phyloP scores from a whole-genome alignment of 1,140 invertebrate genomes.

The Drosophila aff. region DNA sequence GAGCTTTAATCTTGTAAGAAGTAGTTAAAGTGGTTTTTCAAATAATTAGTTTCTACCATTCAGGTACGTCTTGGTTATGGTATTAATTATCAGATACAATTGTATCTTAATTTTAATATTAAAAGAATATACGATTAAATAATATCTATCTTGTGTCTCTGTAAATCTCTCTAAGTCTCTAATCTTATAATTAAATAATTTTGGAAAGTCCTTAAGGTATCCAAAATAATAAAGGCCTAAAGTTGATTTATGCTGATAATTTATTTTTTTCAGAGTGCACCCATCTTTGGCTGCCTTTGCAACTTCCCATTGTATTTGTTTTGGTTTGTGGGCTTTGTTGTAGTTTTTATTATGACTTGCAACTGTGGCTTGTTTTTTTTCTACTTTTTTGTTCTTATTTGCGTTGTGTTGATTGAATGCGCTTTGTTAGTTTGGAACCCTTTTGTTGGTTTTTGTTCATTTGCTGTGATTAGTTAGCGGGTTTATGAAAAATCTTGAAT shows the following conservation, averaged over 20 bases:
- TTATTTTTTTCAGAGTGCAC: slow-evolving; percentile 18
- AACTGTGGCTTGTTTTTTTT: slow-evolving; percentile 52
- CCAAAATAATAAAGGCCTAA: background rate
- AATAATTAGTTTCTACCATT: background rate
- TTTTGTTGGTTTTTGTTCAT: slow-evolving; percentile 52
- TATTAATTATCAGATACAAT: background rate
- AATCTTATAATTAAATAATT: background rate
- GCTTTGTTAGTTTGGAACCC: slow-evolving; percentile 63
- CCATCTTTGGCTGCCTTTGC: slow-evolving; percentile 8
- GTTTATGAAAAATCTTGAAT: slow-evolving; percentile 30
- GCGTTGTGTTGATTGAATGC: slow-evolving; percentile 73
- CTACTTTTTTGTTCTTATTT: slow-evolving; percentile 59
- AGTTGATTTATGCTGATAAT: background rate
- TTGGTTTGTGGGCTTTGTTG: slow-evolving; percentile 65
- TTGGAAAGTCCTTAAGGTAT: background rate
- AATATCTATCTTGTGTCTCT: background rate
- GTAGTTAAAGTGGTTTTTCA: background rate
- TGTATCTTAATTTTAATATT: background rate
- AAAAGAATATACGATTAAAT: background rate
- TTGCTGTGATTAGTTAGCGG: slow-evolving; percentile 58
- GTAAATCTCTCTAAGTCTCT: background rate
- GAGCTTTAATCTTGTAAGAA: background rate
- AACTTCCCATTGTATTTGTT: slow-evolving; percentile 48
- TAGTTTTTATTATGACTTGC: slow-evolving; percentile 80
- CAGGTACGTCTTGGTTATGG: background rate